Evolutionary conservation across 2,113 vertebrate genomes (phyloP), one percentile per base, ranked within the genome.

Genomic region (Centropristis striata): DNA sequence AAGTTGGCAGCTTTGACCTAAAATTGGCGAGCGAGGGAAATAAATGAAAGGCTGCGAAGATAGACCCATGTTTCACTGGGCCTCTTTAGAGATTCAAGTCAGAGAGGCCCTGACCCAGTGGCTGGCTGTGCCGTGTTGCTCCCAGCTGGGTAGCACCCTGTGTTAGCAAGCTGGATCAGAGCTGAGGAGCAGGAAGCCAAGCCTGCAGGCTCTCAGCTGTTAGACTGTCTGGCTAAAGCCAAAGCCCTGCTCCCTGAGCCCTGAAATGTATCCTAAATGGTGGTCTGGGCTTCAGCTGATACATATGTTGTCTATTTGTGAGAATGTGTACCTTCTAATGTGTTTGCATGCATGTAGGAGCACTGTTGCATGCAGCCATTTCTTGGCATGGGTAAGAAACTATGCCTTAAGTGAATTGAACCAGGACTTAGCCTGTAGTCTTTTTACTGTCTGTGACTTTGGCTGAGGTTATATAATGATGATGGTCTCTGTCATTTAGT

Each of bases 251-350:
- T 81, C 20, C 65, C 13, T 83, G 64, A 76, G 32, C 61, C 88
- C 77, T 83, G 87, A 92, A 86, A 89, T 90, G 57, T 39, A 84
- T 79, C 83, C 77, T 88, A 77, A 90, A 68, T 67, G 73, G 73
- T 82, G 67, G 46, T 2, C 10, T 64, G 63, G 55, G n/a, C 65
- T 36, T 71, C 69, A 64, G 66, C 67, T 72, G 66, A 63, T 64
- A 1, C 2, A 66, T 57, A 71, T 81, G 70, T 28, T 63, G 36
- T 60, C 53, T 21, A 41, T 75, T 75, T 75, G 27, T 9, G 20
- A 54, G 46, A 65, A 54, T 37, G 41, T 55, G 0, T 16, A 21
- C 20, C 57, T 46, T 10, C 51, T 44, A 12, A 8, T 23, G 42
- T 25, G 25, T 9, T 4, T 32, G 5, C 42, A 21, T 57, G 53